Percentiles rank a stretch among this genome's conserved stretches.
phyloP scores from a whole-genome alignment of 1,140 invertebrate species.

The Diplogasteroides magnus region DNA sequence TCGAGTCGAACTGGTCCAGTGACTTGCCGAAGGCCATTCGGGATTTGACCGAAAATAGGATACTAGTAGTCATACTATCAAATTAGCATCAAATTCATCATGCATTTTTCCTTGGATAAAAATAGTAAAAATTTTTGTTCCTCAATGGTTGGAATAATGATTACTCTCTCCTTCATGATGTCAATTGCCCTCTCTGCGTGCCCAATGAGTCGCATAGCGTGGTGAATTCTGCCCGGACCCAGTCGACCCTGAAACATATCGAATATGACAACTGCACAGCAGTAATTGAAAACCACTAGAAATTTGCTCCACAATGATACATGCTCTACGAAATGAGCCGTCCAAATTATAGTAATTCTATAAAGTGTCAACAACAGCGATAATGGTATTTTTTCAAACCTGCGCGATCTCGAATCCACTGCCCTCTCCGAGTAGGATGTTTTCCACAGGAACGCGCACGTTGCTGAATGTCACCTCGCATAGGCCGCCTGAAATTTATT shows the following conservation, averaged over 20 bases:
- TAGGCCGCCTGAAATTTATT: constrained; percentile 56
- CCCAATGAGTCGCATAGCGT: constrained; percentile 60
- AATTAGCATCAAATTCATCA: no score
- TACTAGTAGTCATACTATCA: no score
- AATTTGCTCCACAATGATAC: no score
- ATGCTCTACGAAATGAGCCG: no score
- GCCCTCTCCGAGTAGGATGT: constrained; percentile 60
- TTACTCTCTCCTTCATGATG: constrained; percentile 58
- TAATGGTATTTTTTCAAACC: no score
- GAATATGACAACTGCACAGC: no score
- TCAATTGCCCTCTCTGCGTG: constrained; percentile 56
- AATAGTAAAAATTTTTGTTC: constrained; percentile 10
- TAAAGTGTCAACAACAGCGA: no score
- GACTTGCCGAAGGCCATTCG: constrained; percentile 58
- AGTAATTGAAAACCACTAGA: no score
- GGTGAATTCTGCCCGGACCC: constrained; percentile 60
- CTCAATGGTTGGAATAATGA: constrained; percentile 13
- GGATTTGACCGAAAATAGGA: constrained; percentile 54
- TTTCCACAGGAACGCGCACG: constrained; percentile 56
- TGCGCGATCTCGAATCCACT: constrained; percentile 61
- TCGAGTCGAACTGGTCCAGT: constrained; percentile 57
- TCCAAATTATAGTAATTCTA: no score
- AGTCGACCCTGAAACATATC: constrained; percentile 56
- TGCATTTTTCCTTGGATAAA: no score
- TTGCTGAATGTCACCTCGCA: constrained; percentile 59